Evolutionary conservation across 2,113 vertebrate genomes (phyloP).

Genomic region (Mustelus asterias): DNA sequence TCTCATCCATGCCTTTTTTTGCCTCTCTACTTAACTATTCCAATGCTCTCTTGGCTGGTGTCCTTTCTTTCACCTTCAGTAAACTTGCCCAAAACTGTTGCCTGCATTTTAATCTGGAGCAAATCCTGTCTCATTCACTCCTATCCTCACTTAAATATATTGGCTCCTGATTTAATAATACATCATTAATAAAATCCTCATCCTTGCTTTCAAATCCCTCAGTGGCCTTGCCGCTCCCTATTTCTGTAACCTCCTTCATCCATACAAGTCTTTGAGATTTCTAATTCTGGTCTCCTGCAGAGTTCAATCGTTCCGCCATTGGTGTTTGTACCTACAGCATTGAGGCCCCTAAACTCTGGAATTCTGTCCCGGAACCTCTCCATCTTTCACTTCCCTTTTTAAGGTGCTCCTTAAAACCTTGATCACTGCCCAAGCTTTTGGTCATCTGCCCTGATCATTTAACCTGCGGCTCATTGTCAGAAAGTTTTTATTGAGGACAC

Average conservation of each 20-base stretch:
- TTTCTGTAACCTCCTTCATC: neutral
- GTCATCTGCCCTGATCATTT: neutral
- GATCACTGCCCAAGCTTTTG: neutral
- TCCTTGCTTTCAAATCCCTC: neutral
- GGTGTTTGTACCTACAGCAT: neutral
- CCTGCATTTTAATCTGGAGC: neutral
- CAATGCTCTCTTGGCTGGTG: no score
- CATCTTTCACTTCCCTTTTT: neutral
- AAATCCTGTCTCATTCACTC: neutral
- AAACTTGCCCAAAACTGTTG: neutral
- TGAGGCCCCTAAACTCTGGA: neutral
- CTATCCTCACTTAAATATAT: neutral
- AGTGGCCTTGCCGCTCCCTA: neutral
- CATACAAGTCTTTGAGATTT: neutral
- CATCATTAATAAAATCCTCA: neutral
- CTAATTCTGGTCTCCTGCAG: neutral
- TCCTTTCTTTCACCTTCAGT: neutral
- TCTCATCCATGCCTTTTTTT: neutral
- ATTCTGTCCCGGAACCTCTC: neutral
- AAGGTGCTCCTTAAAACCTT: neutral
- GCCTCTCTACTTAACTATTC: neutral
- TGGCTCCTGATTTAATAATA: neutral
- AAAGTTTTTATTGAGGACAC: neutral
- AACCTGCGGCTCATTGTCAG: neutral
- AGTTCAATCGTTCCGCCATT: neutral